Base-by-base conservation (phyloP, 2,888 invertebrate species). In the Clostera curtula region DNA sequence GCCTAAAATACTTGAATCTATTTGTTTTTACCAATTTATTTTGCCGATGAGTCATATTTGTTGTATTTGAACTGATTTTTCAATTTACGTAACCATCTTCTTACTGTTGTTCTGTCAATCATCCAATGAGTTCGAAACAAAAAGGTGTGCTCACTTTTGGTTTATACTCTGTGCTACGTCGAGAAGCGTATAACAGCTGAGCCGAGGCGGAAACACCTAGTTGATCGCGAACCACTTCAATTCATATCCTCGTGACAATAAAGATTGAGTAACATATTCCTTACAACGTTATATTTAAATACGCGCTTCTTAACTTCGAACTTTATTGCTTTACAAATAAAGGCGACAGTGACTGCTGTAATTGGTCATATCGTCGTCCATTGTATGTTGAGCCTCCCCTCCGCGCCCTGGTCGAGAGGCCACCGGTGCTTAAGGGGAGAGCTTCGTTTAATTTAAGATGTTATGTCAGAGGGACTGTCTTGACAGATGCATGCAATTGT, bases 201-300 rank as follows among this genome's bases (percentile, higher is more conserved):
- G 63, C 6, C 2, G 10, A 6, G 11, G 59, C 82, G 82, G 82
- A 82, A 80, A 64, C 71, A 59, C 61, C 75, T 73, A 68, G 77
- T 80, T 82, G 76, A 77, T 77, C 76, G 72, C 79, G 70, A 76
- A 80, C 77, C 80, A 79, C 77, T 79, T 73, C 76, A 76, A 72
- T 70, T 76, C 73, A 76, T 77, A 76, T 74, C 74, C 75, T 75
- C 70, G 67, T 73, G 69, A 75, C 75, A 74, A 74, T 75, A 76
- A 61, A 58, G 72, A 77, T 82, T 79, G 76, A 74, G 70, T 80
- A 77, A 77, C 67, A 69, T 62, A 64, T 64, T 68, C 56, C 76
- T 77, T 71, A 71, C 74, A 63, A 66, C 48, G 24, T 49, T 52
- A 45, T 22, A 5, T 21, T 22, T 44, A 19, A 49, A 1, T 21